Conservation (phyloP, 2,113 vertebrate genomes). For the Calidris pygmaea region DNA sequence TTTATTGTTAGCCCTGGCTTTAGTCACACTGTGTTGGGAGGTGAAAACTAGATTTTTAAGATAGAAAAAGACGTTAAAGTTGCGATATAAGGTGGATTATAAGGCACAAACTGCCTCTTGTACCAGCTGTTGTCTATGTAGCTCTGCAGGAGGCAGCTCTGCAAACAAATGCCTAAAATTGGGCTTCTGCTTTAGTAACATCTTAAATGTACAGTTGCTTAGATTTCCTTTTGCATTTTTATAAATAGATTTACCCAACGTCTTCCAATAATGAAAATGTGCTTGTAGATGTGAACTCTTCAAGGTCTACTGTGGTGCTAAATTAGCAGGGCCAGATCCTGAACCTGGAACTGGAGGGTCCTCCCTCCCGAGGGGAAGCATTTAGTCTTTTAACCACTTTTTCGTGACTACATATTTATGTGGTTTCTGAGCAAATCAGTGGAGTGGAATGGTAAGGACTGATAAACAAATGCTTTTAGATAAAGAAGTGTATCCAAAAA, state of each 20-base stretch:
- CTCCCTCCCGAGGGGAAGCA: not conserved
- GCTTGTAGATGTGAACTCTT: not conserved
- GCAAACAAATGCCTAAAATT: not conserved
- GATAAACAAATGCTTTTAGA: not conserved
- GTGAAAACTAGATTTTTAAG: not conserved
- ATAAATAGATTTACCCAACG: not conserved
- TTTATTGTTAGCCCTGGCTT: not conserved
- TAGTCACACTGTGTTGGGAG: not conserved
- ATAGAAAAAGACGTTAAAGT: not conserved
- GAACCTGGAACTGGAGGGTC: not conserved
- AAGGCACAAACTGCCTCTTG: not conserved
- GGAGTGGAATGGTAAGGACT: not conserved
- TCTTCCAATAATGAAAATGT: not conserved
- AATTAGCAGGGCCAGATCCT: not conserved
- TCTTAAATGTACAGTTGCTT: not conserved
- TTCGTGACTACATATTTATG: not conserved
- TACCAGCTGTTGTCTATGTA: not conserved
- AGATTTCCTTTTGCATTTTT: not conserved
- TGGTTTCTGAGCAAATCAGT: not conserved
- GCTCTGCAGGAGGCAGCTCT: not conserved
- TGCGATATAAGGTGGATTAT: not conserved
- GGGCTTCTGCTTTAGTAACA: not conserved
- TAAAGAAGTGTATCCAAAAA: not conserved
- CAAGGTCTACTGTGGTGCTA: not conserved
- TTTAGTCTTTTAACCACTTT: not conserved